Conservation (phyloP, 2,113 vertebrate genomes). For the Mirza zaza region DNA sequence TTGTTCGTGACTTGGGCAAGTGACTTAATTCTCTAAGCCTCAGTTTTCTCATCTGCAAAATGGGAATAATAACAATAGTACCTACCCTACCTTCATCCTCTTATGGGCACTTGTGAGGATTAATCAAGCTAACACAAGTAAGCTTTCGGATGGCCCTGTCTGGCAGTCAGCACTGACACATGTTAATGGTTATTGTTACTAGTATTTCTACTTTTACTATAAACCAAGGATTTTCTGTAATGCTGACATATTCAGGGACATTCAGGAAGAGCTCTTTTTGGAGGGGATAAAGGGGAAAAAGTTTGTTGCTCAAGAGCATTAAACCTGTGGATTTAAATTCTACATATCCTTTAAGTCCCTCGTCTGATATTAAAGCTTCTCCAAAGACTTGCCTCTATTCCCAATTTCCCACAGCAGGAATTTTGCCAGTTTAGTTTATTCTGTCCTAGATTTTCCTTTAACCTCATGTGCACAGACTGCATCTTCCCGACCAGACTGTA, state of each 20-base stretch:
- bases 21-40: not conserved
- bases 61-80: not conserved
- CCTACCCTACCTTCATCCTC: not conserved
- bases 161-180: not conserved
- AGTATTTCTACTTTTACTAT: not conserved
- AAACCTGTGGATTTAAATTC: not conserved
- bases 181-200: not conserved
- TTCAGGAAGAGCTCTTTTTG: not conserved
- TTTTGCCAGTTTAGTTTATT: not conserved
- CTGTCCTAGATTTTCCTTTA: not conserved
- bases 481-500: not conserved
- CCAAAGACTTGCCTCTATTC: not conserved
- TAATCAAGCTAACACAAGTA: not conserved
- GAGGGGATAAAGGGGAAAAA: too few species aligned
- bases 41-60: constrained; percentile 7
- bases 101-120: not conserved
- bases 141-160: not conserved
- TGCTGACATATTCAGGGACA: not conserved
- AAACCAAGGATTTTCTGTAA: not conserved
- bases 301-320: not conserved
- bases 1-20: not conserved
- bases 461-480: not conserved
- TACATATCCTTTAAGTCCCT: not conserved
- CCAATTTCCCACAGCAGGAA: not conserved
- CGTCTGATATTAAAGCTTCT: not conserved